Base-by-base conservation (phyloP, 2,113 vertebrate genomes). In the Columba janthina region DNA sequence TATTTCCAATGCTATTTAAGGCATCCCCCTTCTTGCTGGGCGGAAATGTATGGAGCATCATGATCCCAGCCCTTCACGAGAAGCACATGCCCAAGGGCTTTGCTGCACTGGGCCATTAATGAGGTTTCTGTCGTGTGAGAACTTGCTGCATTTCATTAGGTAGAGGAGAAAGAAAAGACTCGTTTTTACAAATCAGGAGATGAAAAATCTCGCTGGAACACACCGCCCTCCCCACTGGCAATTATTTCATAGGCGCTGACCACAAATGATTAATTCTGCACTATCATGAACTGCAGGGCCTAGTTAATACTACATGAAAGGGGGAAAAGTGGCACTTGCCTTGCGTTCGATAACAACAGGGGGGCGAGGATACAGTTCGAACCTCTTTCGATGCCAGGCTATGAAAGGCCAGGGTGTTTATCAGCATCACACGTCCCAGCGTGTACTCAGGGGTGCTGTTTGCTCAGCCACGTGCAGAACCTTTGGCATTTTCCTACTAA, bases 351-450 rank as follows among this genome's bases (percentile, higher is more conserved):
- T 5, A 29, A 34, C 2, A 32, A 32, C 44, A 12, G 46, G 12
- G 87, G 31, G 15, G 54, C 6, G 40, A 42, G 18, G 82, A 28
- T 16, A 10, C 15, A 15, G 31, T 4, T 29, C 1, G 46, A 92
- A 7, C 9, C 69, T 56, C 64, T 56, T 19, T 15, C 5, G 1
- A 3, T 10, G 54, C 17, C 32, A 9, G 58, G 56, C 87, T 28
- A 1, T 1, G 77, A 31, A 82, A 64, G 71, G 81, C 42, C 70
- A 36, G 38, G 26, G 64, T 50, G 65, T 57, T 61, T 29, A 5
- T 12, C n/a, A 22, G 56, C 12, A 31, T 0, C 44, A 19, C 54
- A 36, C 10, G 0, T 1, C 34, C 62, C 89, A 21, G 4, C 3
- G 0, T 54, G 34, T 58, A 4, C 88, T 44, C 44, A 11, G 56